phyloP scores from a whole-genome alignment of 2,888 invertebrate genomes.

The Agapostemon virescens region DNA sequence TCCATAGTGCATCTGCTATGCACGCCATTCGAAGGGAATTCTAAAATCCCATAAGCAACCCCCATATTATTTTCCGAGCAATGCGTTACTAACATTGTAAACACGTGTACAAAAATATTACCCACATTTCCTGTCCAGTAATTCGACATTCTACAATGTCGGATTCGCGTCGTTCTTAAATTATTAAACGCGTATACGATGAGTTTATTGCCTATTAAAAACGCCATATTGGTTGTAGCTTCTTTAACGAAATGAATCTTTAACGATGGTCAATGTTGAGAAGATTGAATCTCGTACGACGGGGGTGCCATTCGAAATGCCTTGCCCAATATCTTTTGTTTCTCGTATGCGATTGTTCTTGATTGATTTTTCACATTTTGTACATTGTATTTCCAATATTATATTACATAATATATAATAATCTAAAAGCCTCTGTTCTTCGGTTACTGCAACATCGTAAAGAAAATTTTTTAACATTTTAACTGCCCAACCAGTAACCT shows the following conservation, averaged over 20 bases:
- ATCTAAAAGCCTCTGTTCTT: no score
- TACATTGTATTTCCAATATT: no score
- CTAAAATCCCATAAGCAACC: constrained; percentile 53
- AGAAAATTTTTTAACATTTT: not conserved
- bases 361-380: no score
- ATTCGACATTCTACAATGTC: not conserved
- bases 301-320: no score
- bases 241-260: not conserved
- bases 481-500: no score
- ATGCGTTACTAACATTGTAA: constrained; percentile 9
- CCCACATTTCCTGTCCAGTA: not conserved
- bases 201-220: not conserved
- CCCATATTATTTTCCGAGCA: not conserved
- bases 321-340: no score
- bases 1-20: constrained; percentile 41
- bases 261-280: not conserved
- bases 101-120: not conserved
- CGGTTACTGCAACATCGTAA: not conserved
- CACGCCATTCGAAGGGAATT: constrained; percentile 43
- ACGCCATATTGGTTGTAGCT: not conserved
- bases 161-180: not conserved
- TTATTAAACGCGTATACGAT: not conserved
- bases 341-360: no score
- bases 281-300: no score
- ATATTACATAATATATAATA: no score